These are phyloP conservation scores for Drosophila melanogaster DNA, from an alignment of 1,140 invertebrate genomes.

Conservation along the genomic window DNA sequence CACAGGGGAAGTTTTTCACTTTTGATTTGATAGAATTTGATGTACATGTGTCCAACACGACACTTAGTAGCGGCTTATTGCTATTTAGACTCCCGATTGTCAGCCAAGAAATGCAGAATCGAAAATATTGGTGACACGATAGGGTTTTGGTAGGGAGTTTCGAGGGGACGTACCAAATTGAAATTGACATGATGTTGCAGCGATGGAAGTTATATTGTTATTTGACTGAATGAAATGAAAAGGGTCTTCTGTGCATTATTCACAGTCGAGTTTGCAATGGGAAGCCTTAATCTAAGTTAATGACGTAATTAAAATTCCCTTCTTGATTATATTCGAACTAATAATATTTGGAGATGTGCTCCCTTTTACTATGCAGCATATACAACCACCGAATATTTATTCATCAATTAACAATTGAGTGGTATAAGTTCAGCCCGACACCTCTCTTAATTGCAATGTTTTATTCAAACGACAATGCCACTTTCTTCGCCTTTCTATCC, in stretches of 20 bases:
- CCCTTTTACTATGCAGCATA: not conserved
- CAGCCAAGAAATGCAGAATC: slow-evolving; percentile 40
- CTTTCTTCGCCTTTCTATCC: slow-evolving; percentile 30
- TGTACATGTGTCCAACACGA: slow-evolving; percentile 78
- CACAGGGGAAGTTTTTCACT: slow-evolving; percentile 35
- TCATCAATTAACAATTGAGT: not conserved
- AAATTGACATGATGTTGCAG: slow-evolving; percentile 40
- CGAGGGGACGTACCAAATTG: slow-evolving; percentile 26
- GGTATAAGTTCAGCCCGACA: not conserved
- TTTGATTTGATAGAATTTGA: slow-evolving; percentile 80
- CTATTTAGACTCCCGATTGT: slow-evolving; percentile 63
- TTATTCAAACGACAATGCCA: slow-evolving; percentile 30
- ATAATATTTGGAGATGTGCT: not conserved
- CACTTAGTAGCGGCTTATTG: slow-evolving; percentile 77
- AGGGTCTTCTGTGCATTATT: too few relatives aligned
- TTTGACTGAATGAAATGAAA: not conserved
- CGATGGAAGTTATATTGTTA: slow-evolving; percentile 9
- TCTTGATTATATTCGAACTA: not conserved
- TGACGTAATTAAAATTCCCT: too few relatives aligned
- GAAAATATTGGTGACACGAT: slow-evolving; percentile 17
- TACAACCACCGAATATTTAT: not conserved
- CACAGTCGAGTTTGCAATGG: too few relatives aligned
- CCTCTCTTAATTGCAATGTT: not conserved
- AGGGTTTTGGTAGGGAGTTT: slow-evolving; percentile 1
- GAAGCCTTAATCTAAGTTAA: too few relatives aligned